Evolutionary conservation across 2,888 invertebrate species (phyloP).

Genomic region (Drosophila phalerata): DNA sequence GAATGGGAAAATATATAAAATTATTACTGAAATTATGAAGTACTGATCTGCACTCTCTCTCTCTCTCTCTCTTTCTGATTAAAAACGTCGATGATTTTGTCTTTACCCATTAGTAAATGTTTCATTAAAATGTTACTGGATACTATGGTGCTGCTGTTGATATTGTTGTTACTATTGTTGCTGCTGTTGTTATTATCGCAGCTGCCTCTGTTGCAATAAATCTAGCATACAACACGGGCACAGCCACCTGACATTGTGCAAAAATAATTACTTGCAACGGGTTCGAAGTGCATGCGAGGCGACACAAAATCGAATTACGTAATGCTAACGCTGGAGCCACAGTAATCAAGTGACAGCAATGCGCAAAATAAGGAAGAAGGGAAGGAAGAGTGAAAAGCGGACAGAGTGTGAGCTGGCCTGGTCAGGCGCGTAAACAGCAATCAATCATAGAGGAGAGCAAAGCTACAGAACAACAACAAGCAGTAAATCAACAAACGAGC

Average conservation of each 20-base stretch:
- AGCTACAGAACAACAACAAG: constrained; percentile 16
- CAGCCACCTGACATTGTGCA: constrained; percentile 47
- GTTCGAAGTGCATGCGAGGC: constrained; percentile 35
- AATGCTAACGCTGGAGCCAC: constrained; percentile 26
- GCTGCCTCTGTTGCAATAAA: constrained; percentile 36
- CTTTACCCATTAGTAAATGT: constrained; percentile 6
- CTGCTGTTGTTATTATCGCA: constrained; percentile 8
- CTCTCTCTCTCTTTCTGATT: not conserved
- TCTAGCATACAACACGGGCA: constrained; percentile 30
- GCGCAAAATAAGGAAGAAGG: not conserved
- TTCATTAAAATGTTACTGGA: constrained; percentile 36
- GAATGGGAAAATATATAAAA: no score
- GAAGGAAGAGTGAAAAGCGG: not conserved
- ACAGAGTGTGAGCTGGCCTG: constrained; percentile 5
- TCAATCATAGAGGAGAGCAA: constrained; percentile 59
- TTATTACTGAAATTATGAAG: no score
- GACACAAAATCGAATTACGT: constrained; percentile 53
- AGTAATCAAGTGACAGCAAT: constrained; percentile 30
- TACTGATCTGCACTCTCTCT: no score
- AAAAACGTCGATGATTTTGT: not conserved
- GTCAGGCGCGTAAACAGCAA: constrained; percentile 64
- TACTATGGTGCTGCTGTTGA: not conserved
- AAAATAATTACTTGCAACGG: constrained; percentile 51
- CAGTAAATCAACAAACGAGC: constrained; percentile 29
- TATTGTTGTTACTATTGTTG: constrained; percentile 8